Evolutionary conservation across 2,113 vertebrate genomes (phyloP), one percentile per base, ranked within the genome.

Genomic region (Tautogolabrus adspersus): DNA sequence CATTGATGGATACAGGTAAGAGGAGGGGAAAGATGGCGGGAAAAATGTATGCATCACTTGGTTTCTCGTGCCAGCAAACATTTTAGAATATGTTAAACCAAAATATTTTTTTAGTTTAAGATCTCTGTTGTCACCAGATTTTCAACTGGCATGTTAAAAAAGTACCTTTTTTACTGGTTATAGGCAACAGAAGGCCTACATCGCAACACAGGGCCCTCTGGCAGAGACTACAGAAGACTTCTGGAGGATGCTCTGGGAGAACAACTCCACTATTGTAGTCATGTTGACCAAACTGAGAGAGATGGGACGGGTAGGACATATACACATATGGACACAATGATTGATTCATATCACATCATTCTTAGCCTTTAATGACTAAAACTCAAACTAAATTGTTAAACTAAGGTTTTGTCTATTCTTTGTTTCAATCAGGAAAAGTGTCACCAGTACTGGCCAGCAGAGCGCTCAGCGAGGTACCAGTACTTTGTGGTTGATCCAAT

Each of bases 221-320:
- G 97, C 98, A 0, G 97, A 99, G 89, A 99, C 97, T 85, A 99
- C 98, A 0, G 97, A 99, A 81, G 98, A 99, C 75, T 99, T 99
- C 95, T 99, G 97, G 98, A 94, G 98, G 75, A 98, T 98, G 96
- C 87, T 99, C 5, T 99, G 98, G 98, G 97, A 99, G 79, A 97
- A 98, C 92, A 99, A 99, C 89, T 99, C 97, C 10, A 98, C 97
- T 76, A 99, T 99, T 0, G 97, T 99, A 0, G 98, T 99, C 79
- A 98, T 99, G 98, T 88, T 99, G 81, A 99, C 97, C 40, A 99
- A 99, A 89, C 96, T 99, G 21, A 93, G 97, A 11, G 97, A 99
- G 92, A 97, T 99, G 96, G 97, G 98, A 16, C 87, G 97, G 94
- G 97, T 98, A 88, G 75, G 96, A 55, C 11, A 52, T 2, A n/a